phyloP scores from a whole-genome alignment of 92 coral and sea anemone genomes.

The Porites rus region DNA sequence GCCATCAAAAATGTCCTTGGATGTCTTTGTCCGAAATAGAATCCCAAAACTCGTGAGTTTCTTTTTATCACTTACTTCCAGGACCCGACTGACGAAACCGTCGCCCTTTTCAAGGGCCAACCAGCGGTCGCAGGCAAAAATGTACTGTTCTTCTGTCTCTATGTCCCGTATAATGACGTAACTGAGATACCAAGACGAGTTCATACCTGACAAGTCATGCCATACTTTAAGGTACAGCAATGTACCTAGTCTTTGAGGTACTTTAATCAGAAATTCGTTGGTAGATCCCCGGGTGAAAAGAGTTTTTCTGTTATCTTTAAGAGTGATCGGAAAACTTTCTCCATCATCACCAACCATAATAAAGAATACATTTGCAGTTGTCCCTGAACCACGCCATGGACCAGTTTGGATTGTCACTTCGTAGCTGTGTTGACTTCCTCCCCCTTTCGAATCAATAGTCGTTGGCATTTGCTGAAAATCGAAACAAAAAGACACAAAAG shows the following conservation, averaged over 20 bases:
- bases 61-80: slow-evolving; percentile 52
- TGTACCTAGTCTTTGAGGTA: slow-evolving; percentile 58
- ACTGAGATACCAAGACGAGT: slow-evolving; percentile 72
- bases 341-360: slow-evolving; percentile 50
- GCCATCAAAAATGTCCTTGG: slow-evolving; percentile 77
- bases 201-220: slow-evolving; percentile 67
- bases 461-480: slow-evolving; percentile 31
- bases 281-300: slow-evolving; percentile 76
- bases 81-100: slow-evolving; percentile 65
- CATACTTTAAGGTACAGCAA: slow-evolving; percentile 62
- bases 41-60: slow-evolving; percentile 72
- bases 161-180: slow-evolving; percentile 62
- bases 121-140: slow-evolving; percentile 79
- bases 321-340: slow-evolving; percentile 50
- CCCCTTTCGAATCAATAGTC: background rate
- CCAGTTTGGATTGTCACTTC: slow-evolving; percentile 55
- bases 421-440: slow-evolving; percentile 23
- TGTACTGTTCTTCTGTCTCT: slow-evolving; percentile 32
- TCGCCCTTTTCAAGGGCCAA: slow-evolving; percentile 82
- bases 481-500: background rate
- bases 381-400: slow-evolving; percentile 54
- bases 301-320: slow-evolving; percentile 54
- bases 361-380: slow-evolving; percentile 56
- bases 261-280: slow-evolving; percentile 53
- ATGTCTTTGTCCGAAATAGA: slow-evolving; percentile 66